Evolutionary conservation across 2,797 vertebrate species (phyloP).

Genomic region (Fringilla coelebs): DNA sequence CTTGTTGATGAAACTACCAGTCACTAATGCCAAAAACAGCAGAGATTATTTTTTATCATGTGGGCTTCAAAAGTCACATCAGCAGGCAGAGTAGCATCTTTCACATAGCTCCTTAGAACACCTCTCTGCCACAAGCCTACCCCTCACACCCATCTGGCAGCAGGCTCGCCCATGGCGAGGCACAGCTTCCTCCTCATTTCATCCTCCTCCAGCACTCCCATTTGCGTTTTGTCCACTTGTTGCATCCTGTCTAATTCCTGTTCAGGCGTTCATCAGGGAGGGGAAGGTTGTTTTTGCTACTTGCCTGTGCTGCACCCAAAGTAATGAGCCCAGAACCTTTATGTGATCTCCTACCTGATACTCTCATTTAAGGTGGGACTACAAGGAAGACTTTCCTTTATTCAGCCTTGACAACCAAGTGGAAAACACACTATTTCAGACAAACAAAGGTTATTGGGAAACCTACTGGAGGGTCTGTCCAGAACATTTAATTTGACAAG

Average conservation of each 20-base stretch:
- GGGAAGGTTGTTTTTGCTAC: slow-evolving; percentile 47
- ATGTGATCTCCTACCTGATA: slow-evolving; percentile 16
- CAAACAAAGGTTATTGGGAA: not conserved
- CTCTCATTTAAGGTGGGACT: not conserved
- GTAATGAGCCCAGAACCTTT: slow-evolving; percentile 33
- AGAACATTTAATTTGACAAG: not conserved
- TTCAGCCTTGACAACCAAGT: not conserved
- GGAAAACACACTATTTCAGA: not conserved
- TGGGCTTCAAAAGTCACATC: not conserved
- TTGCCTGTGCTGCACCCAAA: slow-evolving; percentile 44
- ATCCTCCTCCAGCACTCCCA: slow-evolving; percentile 51
- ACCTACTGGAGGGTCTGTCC: not conserved
- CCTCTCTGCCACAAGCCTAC: not conserved
- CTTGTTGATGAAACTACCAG: slow-evolving; percentile 33
- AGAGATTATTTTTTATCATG: not conserved
- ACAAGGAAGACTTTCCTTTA: not conserved
- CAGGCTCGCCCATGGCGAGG: not conserved
- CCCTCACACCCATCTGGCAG: slow-evolving; percentile 44
- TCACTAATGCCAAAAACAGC: slow-evolving; percentile 7
- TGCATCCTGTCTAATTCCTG: slow-evolving; percentile 64
- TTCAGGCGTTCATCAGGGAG: slow-evolving; percentile 28
- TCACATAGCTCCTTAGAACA: not conserved
- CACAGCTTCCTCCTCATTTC: slow-evolving; percentile 40
- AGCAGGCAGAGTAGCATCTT: slow-evolving; percentile 14
- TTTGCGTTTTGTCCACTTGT: slow-evolving; percentile 55